Evolutionary conservation across 2,113 vertebrate species (phyloP).

Genomic region (Tychaedon coryphoeus): DNA sequence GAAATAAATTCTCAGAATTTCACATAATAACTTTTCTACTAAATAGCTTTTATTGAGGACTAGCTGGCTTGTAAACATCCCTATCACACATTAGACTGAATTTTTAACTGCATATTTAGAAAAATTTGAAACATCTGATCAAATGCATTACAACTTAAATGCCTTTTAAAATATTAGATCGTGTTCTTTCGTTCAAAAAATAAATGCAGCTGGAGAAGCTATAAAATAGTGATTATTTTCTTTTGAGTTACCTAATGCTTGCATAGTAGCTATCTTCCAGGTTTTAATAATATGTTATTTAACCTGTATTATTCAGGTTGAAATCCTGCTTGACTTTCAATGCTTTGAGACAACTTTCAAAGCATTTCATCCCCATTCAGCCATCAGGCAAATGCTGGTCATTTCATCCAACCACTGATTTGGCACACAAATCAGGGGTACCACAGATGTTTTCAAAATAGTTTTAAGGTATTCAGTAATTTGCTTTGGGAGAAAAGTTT

Average conservation of each 20-base stretch:
- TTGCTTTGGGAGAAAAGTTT: background rate
- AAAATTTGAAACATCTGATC: background rate
- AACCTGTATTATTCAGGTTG: background rate
- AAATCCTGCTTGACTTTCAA: background rate
- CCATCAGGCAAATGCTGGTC: background rate
- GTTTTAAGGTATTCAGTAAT: background rate
- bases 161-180: background rate
- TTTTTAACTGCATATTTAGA: background rate
- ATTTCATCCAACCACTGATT: background rate
- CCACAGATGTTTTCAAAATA: background rate
- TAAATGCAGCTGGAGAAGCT: background rate
- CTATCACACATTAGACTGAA: background rate
- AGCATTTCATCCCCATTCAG: background rate
- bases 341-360: background rate
- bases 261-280: background rate
- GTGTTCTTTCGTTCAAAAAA: background rate
- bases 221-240: background rate
- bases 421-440: too few species aligned
- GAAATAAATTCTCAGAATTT: background rate
- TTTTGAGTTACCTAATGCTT: background rate
- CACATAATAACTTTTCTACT: background rate
- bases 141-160: rapidly evolving
- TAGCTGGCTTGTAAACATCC: background rate
- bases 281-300: background rate
- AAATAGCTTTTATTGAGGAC: background rate